Percentiles rank a stretch among this genome's conserved stretches.
These are phyloP conservation scores for Saguinus imperator DNA, from an alignment of 2,113 vertebrate species.

Conservation along the genomic window DNA sequence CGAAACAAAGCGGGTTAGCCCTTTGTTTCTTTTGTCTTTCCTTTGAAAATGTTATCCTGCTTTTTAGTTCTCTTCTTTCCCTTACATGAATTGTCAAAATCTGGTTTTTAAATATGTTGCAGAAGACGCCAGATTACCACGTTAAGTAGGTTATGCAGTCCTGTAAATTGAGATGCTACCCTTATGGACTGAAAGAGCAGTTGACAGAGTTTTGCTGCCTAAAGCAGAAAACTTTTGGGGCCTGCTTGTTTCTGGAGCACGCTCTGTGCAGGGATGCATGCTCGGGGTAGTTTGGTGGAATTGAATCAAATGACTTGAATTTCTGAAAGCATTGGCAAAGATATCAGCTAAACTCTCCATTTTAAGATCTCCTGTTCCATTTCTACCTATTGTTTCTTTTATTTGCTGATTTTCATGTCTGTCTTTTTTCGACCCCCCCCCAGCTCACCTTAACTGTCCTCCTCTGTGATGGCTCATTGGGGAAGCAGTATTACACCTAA, in stretches of 20 bases:
- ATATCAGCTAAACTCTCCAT: neutral
- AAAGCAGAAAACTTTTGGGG: neutral
- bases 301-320: conserved; percentile 12
- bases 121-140: neutral
- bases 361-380: neutral
- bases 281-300: neutral
- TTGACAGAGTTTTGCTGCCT: neutral
- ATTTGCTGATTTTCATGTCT: neutral
- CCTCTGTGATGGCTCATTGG: neutral
- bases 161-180: neutral
- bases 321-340: neutral
- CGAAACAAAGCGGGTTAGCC: neutral
- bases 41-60: conserved; percentile 30
- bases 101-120: conserved; percentile 8
- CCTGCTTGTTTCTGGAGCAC: neutral
- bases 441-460: neutral
- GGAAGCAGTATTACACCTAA: neutral
- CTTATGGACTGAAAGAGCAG: neutral
- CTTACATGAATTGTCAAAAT: neutral
- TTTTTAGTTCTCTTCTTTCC: conserved; percentile 8
- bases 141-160: neutral
- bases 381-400: neutral
- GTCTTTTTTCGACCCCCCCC: neutral
- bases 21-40: conserved; percentile 52
- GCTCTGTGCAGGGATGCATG: neutral